Percentiles rank a stretch among this genome's conserved stretches.
Evolutionary conservation across 1,140 invertebrate genomes (phyloP).

Genomic region (Drosophila navojoa): DNA sequence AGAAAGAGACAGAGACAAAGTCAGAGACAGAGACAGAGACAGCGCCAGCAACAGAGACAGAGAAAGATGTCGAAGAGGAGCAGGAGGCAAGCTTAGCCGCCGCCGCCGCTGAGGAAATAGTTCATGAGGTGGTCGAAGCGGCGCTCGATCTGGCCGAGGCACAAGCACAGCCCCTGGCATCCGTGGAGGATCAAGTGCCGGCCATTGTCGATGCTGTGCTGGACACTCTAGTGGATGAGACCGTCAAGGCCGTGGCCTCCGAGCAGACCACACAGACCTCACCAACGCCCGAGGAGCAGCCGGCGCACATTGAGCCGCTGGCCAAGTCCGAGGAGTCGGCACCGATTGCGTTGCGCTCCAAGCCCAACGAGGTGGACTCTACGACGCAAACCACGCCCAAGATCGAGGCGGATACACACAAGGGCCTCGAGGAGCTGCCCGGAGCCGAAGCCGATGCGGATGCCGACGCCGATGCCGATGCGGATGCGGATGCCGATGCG

Average conservation of each 20-base stretch:
- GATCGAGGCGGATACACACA: slow-evolving; percentile 57
- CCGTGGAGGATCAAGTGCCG: slow-evolving; percentile 46
- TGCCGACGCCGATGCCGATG: slow-evolving; percentile 13
- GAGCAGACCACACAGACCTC: slow-evolving; percentile 64
- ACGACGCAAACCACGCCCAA: slow-evolving; percentile 80
- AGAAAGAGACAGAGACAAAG: background rate
- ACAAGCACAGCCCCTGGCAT: background rate
- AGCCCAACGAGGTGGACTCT: slow-evolving; percentile 73
- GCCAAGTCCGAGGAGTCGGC: background rate
- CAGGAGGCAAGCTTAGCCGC: slow-evolving; percentile 40
- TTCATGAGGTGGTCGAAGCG: slow-evolving; percentile 72
- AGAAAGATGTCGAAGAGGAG: background rate
- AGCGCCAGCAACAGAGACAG: slow-evolving; percentile 13
- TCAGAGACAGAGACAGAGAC: slow-evolving; percentile 35
- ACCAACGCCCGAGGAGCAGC: slow-evolving; percentile 30
- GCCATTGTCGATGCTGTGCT: slow-evolving; percentile 75
- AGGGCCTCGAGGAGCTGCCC: slow-evolving; percentile 32
- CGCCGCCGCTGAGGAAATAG: slow-evolving; percentile 64
- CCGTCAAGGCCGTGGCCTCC: slow-evolving; percentile 57
- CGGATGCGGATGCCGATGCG: slow-evolving; percentile 35
- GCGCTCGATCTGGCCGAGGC: slow-evolving; percentile 52
- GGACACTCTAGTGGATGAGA: slow-evolving; percentile 67
- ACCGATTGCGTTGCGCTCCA: slow-evolving; percentile 31
- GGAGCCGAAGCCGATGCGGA: slow-evolving; percentile 13
- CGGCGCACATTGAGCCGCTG: background rate